A percentile compares a stretch with the other conserved stretches of the same genome.
These are phyloP conservation scores for Halocynthia roretzi DNA, from an alignment of 23 tunicate species.

Conservation along the genomic window DNA sequence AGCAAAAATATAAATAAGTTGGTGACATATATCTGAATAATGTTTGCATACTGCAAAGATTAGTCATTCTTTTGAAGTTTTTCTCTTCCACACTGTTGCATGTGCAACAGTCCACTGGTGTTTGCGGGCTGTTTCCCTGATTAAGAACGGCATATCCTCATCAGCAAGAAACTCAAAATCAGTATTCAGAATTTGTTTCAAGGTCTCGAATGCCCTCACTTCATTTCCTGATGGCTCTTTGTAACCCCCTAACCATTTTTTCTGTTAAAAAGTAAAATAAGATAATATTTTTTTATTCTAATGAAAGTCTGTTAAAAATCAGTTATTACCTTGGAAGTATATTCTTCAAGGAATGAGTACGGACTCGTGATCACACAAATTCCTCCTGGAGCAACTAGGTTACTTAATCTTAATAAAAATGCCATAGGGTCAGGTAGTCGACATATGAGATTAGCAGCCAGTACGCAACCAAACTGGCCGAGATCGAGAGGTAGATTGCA, in stretches of 20 bases:
- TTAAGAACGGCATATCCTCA: constrained; percentile 62
- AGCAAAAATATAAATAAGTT: no score
- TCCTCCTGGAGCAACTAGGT: constrained; percentile 65
- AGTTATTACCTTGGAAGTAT: constrained; percentile 53
- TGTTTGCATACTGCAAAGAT: no score
- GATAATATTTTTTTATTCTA: no score
- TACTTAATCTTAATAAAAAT: constrained; percentile 38
- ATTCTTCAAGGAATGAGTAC: constrained; percentile 65
- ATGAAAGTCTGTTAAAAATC: background rate
- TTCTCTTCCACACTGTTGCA: constrained; percentile 68
- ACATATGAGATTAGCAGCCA: constrained; percentile 82
- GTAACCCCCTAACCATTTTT: constrained; percentile 74
- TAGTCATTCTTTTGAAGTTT: background rate
- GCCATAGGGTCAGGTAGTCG: constrained; percentile 68
- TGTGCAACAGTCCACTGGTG: constrained; percentile 90
- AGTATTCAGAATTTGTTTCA: constrained; percentile 31
- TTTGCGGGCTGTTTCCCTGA: constrained; percentile 69
- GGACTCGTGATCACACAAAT: constrained; percentile 65
- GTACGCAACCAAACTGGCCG: constrained; percentile 83
- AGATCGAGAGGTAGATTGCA: constrained; percentile 78
- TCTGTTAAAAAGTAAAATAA: constrained; percentile 23
- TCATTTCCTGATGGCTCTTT: constrained; percentile 37
- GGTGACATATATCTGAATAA: no score
- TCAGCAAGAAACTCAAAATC: constrained; percentile 43
- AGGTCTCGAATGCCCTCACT: constrained; percentile 52